Evolutionary conservation across 92 coral and sea anemone species (phyloP), one percentile per base, ranked within the genome.

Genomic region (Metridium senile): DNA sequence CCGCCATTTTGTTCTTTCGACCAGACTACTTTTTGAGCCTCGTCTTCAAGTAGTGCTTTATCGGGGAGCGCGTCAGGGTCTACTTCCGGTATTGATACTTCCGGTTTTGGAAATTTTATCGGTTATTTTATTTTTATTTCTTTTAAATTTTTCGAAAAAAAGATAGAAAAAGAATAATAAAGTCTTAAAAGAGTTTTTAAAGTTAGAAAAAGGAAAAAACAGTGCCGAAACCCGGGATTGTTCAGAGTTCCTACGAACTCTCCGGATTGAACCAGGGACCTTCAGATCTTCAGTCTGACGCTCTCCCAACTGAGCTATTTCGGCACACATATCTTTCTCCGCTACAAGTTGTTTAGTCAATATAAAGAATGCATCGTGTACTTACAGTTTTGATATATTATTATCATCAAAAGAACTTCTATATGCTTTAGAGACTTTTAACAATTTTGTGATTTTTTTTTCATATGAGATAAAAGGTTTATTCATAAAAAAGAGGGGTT

Each of bases 181-280:
- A 22, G 11, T 19, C 20, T 0, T 27, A 53, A 26, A 4, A 11
- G 26, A 58, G 58, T 56, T 13, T 16, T 29, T 6, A 34, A 28
- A 6, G 16, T 0, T 26, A 23, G 23, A 39, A 11, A 26, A n/a
- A 46, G 66, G 58, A 61, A 72, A 84, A 76, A 81, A 10, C 27
- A 16, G 30, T 91, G 97, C 97, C 97, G 97, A 91, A 87, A 88
- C 93, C 93, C 97, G 97, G 93, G 97, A 91, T 77, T 91, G 67
- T 91, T 88, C 97, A 91, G 97, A 72, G 82, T 74, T 85, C 93
- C 87, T 88, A 81, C 91, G 93, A 88, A 52, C 80, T 72, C 97
- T 92, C 97, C 97, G 97, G 97, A 57, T 93, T 93, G 98, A 93
- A 93, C 98, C 98, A 93, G 98, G 98, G 98, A 93, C 98, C 98